These are phyloP conservation scores for Lutra lutra DNA, from an alignment of 2,797 vertebrate genomes.

Conservation along the genomic window DNA sequence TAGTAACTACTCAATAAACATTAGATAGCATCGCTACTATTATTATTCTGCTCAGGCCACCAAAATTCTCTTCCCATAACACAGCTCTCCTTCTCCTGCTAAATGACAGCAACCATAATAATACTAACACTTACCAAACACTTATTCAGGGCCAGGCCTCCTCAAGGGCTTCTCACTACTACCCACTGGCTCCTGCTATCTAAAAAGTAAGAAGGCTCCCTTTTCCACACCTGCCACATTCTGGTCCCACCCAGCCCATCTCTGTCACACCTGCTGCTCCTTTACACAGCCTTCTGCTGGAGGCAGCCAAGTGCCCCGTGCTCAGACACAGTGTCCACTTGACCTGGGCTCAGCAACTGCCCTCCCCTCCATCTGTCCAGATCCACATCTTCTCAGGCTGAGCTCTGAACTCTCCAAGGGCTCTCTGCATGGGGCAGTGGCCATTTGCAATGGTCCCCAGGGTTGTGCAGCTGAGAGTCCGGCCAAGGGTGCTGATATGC, in stretches of 20 bases:
- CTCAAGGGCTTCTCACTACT: not conserved
- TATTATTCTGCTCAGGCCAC: not conserved
- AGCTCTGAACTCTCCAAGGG: not conserved
- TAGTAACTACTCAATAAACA: not conserved
- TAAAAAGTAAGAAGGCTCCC: not conserved
- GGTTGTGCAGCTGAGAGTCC: not conserved
- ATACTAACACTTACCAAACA: not conserved
- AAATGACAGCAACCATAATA: not conserved
- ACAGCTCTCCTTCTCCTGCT: not conserved
- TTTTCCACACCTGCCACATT: not conserved
- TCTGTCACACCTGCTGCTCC: not conserved
- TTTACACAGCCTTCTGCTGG: not conserved
- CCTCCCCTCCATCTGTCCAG: not conserved
- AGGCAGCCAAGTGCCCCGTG: not conserved
- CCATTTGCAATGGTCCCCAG: not conserved
- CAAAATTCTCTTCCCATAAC: not conserved
- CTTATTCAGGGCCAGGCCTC: not conserved
- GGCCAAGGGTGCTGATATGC: not conserved
- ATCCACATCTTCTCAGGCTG: not conserved
- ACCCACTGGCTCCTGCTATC: not conserved
- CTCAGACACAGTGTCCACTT: not conserved
- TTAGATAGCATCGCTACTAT: not conserved
- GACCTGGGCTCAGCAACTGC: not conserved
- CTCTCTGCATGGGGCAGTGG: not conserved
- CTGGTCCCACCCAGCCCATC: not conserved